phyloP scores from a whole-genome alignment of 2,888 invertebrate genomes.

The Dyspetes luteomarginatus region DNA sequence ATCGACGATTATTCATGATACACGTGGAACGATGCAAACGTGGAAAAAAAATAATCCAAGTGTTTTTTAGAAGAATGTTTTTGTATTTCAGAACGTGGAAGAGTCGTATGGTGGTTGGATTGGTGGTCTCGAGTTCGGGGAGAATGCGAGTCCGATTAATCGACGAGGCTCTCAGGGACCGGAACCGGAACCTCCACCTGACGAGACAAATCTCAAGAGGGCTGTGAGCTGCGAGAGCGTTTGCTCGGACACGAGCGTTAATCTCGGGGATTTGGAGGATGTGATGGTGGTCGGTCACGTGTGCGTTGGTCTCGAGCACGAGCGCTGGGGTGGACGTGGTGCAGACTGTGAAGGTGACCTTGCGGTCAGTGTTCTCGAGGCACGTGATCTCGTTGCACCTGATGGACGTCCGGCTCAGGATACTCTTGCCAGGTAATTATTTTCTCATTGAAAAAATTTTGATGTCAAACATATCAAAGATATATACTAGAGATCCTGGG shows the following conservation, averaged over 20 bases:
- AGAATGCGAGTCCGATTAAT: constrained; percentile 70
- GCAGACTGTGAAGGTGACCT: constrained; percentile 86
- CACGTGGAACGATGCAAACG: neutral
- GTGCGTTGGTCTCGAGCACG: constrained; percentile 91
- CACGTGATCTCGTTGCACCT: constrained; percentile 88
- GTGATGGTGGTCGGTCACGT: constrained; percentile 90
- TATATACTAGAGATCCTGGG: too few species aligned
- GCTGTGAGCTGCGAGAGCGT: constrained; percentile 93
- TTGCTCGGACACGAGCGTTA: constrained; percentile 91
- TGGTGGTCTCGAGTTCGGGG: constrained; percentile 9
- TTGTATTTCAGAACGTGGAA: constrained; percentile 72
- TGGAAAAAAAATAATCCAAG: neutral
- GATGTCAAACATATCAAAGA: too few species aligned
- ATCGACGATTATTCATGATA: neutral
- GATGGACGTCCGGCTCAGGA: constrained; percentile 87
- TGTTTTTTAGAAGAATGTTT: constrained; percentile 40
- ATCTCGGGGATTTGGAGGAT: constrained; percentile 88
- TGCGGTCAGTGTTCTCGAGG: constrained; percentile 90
- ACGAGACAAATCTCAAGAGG: constrained; percentile 84
- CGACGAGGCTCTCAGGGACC: constrained; percentile 76
- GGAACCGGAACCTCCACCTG: constrained; percentile 78
- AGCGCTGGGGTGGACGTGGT: constrained; percentile 87
- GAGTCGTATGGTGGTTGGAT: constrained; percentile 70
- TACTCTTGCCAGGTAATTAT: constrained; percentile 86
- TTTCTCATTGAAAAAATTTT: too few species aligned